Evolutionary conservation across 1,140 invertebrate species (phyloP).

Genomic region (Magallana ariakensis): DNA sequence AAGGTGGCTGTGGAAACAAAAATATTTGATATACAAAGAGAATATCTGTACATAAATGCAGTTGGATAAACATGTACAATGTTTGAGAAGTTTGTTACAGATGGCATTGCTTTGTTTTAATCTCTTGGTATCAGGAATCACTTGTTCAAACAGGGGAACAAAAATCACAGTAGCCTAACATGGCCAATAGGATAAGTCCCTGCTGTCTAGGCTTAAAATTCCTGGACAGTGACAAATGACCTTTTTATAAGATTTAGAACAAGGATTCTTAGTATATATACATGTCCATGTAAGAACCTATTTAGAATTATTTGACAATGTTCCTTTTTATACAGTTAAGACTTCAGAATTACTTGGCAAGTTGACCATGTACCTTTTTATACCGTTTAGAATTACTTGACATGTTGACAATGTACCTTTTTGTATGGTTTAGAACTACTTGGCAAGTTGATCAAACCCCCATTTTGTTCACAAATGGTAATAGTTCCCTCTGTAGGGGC

Average conservation of each 20-base stretch:
- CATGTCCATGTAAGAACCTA: not conserved
- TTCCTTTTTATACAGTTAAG: not conserved
- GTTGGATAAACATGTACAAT: not conserved
- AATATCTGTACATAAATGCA: too few relatives aligned
- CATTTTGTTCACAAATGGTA: conserved; percentile 60
- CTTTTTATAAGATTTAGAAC: not conserved
- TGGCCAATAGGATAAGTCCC: not conserved
- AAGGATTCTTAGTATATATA: too few relatives aligned
- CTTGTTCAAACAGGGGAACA: not conserved
- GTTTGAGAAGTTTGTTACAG: too few relatives aligned
- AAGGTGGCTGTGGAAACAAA: conserved; percentile 50
- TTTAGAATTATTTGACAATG: too few relatives aligned
- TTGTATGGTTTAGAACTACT: conserved; percentile 25
- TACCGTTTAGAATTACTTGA: not conserved
- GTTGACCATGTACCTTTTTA: not conserved
- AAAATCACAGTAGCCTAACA: not conserved
- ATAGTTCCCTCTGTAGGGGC: conserved; percentile 47
- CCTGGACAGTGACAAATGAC: too few relatives aligned
- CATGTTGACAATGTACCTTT: conserved; percentile 10
- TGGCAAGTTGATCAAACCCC: conserved; percentile 43
- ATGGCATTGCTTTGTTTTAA: too few relatives aligned
- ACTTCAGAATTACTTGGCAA: not conserved
- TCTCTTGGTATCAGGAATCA: not conserved
- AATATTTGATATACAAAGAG: too few relatives aligned
- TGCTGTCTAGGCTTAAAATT: too few relatives aligned